A percentile compares a stretch with the other conserved stretches of the same genome.
These are phyloP conservation scores for Ctenopoma kingsleyae DNA, from an alignment of 2,797 vertebrate genomes.

Conservation along the genomic window DNA sequence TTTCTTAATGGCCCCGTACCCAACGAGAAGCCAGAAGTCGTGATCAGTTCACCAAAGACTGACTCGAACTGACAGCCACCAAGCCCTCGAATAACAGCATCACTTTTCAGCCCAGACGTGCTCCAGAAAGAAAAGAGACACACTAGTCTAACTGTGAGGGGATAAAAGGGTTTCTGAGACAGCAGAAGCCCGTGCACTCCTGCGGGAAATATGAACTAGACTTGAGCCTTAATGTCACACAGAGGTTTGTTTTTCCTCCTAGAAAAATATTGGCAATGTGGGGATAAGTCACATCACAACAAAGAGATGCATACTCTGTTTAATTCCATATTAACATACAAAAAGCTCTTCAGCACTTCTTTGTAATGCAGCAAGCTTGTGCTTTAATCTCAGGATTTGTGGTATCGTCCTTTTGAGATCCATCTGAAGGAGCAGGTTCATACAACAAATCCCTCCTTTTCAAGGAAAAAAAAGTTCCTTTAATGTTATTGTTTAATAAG, in stretches of 20 bases:
- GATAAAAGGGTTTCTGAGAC: conserved; percentile 5
- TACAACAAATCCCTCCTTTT: conserved; percentile 73
- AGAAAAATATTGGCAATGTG: conserved; percentile 82
- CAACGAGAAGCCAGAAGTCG: conserved; percentile 50
- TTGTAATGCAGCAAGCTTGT: conserved; percentile 85
- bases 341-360: conserved; percentile 81
- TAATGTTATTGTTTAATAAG: conserved; percentile 69
- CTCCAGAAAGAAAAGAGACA: conserved; percentile 54
- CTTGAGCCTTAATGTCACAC: conserved; percentile 49
- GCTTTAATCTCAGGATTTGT: conserved; percentile 84
- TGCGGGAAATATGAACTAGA: conserved; percentile 38
- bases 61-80: conserved; percentile 46
- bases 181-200: conserved; percentile 7
- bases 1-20: conserved; percentile 49
- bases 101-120: conserved; percentile 54
- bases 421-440: conserved; percentile 64
- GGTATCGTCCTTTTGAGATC: conserved; percentile 57
- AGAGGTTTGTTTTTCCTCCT: conserved; percentile 63
- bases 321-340: conserved; percentile 76
- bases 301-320: conserved; percentile 80
- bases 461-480: conserved; percentile 64
- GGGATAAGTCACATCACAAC: conserved; percentile 78
- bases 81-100: conserved; percentile 33
- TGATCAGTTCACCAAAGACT: conserved; percentile 48
- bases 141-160: conserved; percentile 31